Evolutionary conservation across 1,140 invertebrate species (phyloP).

Genomic region (Galleria mellonella): DNA sequence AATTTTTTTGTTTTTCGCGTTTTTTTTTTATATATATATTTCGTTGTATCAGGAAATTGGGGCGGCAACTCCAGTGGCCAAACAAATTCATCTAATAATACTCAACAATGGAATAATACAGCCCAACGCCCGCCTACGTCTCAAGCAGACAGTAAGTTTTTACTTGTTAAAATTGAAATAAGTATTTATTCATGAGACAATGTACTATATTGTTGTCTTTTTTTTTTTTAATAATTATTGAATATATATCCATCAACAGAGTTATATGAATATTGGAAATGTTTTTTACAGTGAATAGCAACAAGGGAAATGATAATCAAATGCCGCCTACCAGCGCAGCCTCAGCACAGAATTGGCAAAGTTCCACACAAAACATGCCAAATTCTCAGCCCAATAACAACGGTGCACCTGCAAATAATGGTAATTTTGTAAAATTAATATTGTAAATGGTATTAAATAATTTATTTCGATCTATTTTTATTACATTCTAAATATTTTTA

Average conservation of each 20-base stretch:
- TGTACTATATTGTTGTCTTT: too few relatives aligned
- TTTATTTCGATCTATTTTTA: background rate
- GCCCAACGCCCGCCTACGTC: constrained; percentile 75
- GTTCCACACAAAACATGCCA: constrained; percentile 56
- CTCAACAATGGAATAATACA: constrained; percentile 77
- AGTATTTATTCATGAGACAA: too few relatives aligned
- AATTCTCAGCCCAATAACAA: constrained; percentile 65
- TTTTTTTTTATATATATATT: constrained; percentile 8
- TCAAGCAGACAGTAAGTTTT: constrained; percentile 72
- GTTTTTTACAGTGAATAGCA: constrained; percentile 61
- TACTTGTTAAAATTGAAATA: constrained; percentile 18
- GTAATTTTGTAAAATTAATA: constrained; percentile 19
- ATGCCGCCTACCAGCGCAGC: constrained; percentile 60
- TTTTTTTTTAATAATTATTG: too few relatives aligned
- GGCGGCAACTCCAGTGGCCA: constrained; percentile 71
- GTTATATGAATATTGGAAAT: background rate
- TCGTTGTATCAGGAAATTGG: constrained; percentile 71
- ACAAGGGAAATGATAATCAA: constrained; percentile 58
- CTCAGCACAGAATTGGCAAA: constrained; percentile 56
- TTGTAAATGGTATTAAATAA: constrained; percentile 5
- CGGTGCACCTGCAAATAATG: constrained; percentile 57
- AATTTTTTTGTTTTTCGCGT: too few relatives aligned
- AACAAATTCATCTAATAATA: constrained; percentile 72
- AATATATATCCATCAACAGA: too few relatives aligned
- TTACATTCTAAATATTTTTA: constrained; percentile 11